phyloP scores from a whole-genome alignment of 2,888 invertebrate genomes.

The Zygaena filipendulae region DNA sequence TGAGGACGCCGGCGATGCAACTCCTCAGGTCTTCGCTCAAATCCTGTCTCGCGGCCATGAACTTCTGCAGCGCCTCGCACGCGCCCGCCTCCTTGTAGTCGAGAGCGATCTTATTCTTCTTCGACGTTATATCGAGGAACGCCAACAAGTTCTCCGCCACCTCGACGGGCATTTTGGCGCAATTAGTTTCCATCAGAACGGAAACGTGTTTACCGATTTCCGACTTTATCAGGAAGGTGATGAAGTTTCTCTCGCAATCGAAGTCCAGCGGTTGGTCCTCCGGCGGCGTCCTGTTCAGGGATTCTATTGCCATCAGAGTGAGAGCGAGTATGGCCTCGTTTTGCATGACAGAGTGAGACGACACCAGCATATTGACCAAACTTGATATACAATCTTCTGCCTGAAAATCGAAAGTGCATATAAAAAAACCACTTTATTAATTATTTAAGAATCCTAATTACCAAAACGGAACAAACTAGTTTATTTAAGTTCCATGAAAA shows the following conservation, averaged over 20 bases:
- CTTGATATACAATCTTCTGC: conserved; percentile 77
- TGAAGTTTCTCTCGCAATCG: conserved; percentile 35
- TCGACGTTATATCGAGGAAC: conserved; percentile 52
- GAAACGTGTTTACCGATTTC: conserved; percentile 63
- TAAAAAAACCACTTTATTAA: too few species aligned
- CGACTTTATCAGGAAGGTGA: conserved; percentile 47
- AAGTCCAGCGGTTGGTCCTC: conserved; percentile 20
- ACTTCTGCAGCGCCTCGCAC: conserved; percentile 36
- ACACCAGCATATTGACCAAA: conserved; percentile 84
- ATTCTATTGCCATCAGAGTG: conserved; percentile 66
- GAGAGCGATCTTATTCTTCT: conserved; percentile 33
- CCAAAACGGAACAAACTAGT: too few species aligned
- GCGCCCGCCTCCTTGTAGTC: conserved; percentile 46
- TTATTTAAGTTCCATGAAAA: too few species aligned
- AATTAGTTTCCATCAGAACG: conserved; percentile 55
- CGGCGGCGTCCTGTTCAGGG: conserved; percentile 26
- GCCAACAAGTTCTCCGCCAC: conserved; percentile 61
- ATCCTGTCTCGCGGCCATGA: conserved; percentile 37
- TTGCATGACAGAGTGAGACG: conserved; percentile 89
- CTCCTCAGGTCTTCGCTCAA: conserved; percentile 32
- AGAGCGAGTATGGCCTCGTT: conserved; percentile 83
- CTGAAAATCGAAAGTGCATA: conserved; percentile 35
- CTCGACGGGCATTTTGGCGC: conserved; percentile 53
- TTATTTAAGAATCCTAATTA: too few species aligned
- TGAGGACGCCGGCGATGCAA: conserved; percentile 28